Base-by-base conservation (phyloP, 2,888 invertebrate species). In the Chrysina gloriosa region DNA sequence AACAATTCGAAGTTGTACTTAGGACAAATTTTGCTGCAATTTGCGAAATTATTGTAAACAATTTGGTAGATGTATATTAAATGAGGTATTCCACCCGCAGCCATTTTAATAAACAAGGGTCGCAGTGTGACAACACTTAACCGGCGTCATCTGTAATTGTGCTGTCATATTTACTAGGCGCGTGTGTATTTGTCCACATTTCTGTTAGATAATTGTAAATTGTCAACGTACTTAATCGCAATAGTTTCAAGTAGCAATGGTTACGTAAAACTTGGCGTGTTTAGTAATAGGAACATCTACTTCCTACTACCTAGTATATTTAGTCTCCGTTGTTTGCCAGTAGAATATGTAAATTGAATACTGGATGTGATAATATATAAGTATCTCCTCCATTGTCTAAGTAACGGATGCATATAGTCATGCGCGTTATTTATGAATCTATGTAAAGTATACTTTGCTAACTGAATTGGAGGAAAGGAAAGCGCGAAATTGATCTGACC, bases 41-140 rank as follows among this genome's bases (percentile, higher is more conserved):
- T 52, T 52, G 16, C 29, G 21, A 34, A 56, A 56, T 34, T 56
- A 31, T 34, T 56, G 34, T 29, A 21, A 31, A 29, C 42, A 61
- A 61, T 61, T 61, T 61, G 29, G 63, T 34, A 27, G 63, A 63
- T 48, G 63, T 63, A 63, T 63, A 63, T 48, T 48, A 63, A 63
- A 63, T 63, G 63, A 63, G 63, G 34, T 63, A 48, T 50, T 63
- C 63, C 63, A 48, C 63, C 50, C 23, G 36, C 31, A 63, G 50
- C 50, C 7, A 63, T 63, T 63, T 63, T 63, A 63, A 63, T 63
- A 63, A 63, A 63, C 63, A 50, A 63, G 63, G 63, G 63, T 63
- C 48, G 63, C 31, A 50, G 48, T 63, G 48, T 63, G 48, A 63
- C 63, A 63, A 63, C 63, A 48, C 61, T 61, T 45, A 61, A 45